Conservation (phyloP, 1,140 invertebrate genomes). For the Trinorchestia longiramus region DNA sequence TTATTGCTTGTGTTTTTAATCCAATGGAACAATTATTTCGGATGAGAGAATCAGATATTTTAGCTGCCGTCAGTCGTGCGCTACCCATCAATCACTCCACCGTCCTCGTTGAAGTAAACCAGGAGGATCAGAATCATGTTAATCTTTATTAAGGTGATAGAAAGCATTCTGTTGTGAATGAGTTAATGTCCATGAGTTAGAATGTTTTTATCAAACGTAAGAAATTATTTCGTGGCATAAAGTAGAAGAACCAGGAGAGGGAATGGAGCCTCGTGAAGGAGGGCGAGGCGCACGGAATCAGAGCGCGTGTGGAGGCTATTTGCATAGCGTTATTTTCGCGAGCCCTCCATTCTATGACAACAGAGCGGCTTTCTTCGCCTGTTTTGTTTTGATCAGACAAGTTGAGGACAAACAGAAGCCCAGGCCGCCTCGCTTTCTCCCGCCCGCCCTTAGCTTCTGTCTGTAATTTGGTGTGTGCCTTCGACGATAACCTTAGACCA, state of each 20-base stretch:
- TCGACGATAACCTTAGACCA: background rate
- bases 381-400: slow-evolving; percentile 54
- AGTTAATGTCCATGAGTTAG: background rate
- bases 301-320: background rate
- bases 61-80: no score
- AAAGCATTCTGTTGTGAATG: no score
- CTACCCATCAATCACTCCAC: no score
- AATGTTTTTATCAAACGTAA: background rate
- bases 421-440: background rate
- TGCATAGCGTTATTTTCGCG: slow-evolving; percentile 51
- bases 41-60: no score
- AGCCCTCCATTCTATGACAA: slow-evolving; percentile 13
- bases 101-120: no score
- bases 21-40: no score
- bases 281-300: background rate
- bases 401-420: slow-evolving; percentile 31
- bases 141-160: no score
- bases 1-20: no score
- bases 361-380: slow-evolving; percentile 38
- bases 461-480: background rate
- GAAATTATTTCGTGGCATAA: background rate
- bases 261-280: background rate
- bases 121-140: no score
- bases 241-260: background rate
- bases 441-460: background rate